Evolutionary conservation across 2,113 vertebrate genomes (phyloP).

Genomic region (Poeciliopsis turrubarensis): DNA sequence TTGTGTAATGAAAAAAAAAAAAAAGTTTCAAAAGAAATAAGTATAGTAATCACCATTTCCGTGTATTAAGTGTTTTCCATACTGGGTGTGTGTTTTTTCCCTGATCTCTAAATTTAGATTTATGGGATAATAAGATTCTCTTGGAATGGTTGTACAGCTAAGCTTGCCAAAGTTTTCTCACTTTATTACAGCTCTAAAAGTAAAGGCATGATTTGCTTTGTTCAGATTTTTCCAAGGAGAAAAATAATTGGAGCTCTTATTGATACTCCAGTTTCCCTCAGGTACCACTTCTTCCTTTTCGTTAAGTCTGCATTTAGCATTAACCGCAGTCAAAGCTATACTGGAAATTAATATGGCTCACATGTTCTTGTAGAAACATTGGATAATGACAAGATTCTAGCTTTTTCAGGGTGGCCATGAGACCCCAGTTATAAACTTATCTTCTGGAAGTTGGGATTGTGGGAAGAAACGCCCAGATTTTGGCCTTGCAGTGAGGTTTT

Average conservation of each 20-base stretch:
- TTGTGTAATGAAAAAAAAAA: slow-evolving; percentile 31
- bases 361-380: slow-evolving; percentile 47
- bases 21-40: slow-evolving; percentile 27
- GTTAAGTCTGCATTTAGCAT: slow-evolving; percentile 50
- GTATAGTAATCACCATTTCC: slow-evolving; percentile 30
- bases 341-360: slow-evolving; percentile 61
- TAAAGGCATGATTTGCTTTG: slow-evolving; percentile 52
- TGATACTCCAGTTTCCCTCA: slow-evolving; percentile 40
- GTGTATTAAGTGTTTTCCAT: slow-evolving; percentile 38
- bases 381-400: slow-evolving; percentile 52
- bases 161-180: slow-evolving; percentile 20
- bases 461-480: slow-evolving; percentile 57
- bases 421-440: slow-evolving; percentile 52
- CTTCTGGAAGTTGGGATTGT: slow-evolving; percentile 49
- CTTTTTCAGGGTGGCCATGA: slow-evolving; percentile 11
- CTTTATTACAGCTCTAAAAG: slow-evolving; percentile 33
- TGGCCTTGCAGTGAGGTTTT: slow-evolving; percentile 60
- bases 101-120: slow-evolving; percentile 43
- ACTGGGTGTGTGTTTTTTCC: slow-evolving; percentile 7
- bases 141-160: slow-evolving; percentile 26
- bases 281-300: slow-evolving; percentile 50
- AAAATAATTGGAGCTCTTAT: slow-evolving; percentile 37
- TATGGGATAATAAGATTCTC: slow-evolving; percentile 34
- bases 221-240: slow-evolving; percentile 35
- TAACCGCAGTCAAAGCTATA: slow-evolving; percentile 38